Evolutionary conservation across 2,888 invertebrate species (phyloP).

Genomic region (Himalopsyche anomala): DNA sequence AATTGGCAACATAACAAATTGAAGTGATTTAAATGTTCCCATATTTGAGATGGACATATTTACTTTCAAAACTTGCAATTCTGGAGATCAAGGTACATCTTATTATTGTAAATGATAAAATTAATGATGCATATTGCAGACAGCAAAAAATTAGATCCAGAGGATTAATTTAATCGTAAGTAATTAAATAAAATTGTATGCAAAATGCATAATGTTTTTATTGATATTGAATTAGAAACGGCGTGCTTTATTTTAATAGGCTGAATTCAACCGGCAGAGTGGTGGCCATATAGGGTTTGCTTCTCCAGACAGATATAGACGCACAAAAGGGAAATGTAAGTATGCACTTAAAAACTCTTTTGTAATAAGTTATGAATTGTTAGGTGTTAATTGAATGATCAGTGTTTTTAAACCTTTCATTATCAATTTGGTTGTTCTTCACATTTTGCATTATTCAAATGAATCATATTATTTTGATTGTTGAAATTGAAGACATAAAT

Average conservation of each 20-base stretch:
- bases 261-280: slow-evolving; percentile 88
- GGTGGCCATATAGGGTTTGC: slow-evolving; percentile 90
- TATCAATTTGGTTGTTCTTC: neutral
- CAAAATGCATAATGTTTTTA: too few species aligned
- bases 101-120: too few species aligned
- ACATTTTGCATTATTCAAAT: neutral
- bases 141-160: too few species aligned
- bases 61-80: too few species aligned
- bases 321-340: slow-evolving; percentile 80
- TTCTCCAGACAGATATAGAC: slow-evolving; percentile 80
- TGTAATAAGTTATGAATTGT: neutral
- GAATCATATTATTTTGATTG: neutral
- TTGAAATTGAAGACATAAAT: neutral
- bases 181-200: too few species aligned
- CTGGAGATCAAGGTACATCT: too few species aligned
- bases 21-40: too few species aligned
- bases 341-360: slow-evolving; percentile 48
- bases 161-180: too few species aligned
- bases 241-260: slow-evolving; percentile 70
- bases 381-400: neutral
- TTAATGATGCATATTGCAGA: too few species aligned
- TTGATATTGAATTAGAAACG: neutral
- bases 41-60: too few species aligned
- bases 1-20: too few species aligned
- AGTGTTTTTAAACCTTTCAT: neutral